Base-by-base conservation (phyloP, 2,113 vertebrate genomes). In the Trematomus loennbergii region DNA sequence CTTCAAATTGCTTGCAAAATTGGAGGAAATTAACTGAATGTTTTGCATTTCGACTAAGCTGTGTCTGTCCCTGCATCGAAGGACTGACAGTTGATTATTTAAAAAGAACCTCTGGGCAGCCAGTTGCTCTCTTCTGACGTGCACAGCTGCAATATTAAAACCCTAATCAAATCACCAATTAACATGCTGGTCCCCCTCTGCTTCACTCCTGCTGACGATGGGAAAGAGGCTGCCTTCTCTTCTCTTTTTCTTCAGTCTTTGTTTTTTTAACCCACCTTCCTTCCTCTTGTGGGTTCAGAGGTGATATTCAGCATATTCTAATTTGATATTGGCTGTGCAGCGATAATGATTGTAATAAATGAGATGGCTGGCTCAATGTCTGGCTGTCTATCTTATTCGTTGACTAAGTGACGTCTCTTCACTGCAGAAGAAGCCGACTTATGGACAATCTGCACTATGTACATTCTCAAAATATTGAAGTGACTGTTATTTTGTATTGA, bases 141-240 rank as follows among this genome's bases (percentile, higher is more conserved):
- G 80, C 87, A 87, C 93, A 94, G 91, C 90, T 94, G 92, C 92
- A 91, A 92, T 92, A 91, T 90, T 88, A 90, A 93, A 90, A 82
- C 83, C n/a, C 86, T 88, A 95, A 95, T 93, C 88, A 94, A 93
- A 92, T 94, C 89, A 84, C 82, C 90, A 92, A 94, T 95, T 94
- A 94, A 84, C 89, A 92, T 89, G 87, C 89, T 45, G 75, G 66
- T 91, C 87, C 81, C 82, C 86, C 80, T 82, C 84, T 89, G 89
- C 86, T 80, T 82, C 78, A 68, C 83, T 87, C 77, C 72, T 90
- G 89, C 91, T 91, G 91, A 94, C 79, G 68, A 82, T 75, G 64
- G 78, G 57, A 87, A 91, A 88, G 78, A 43, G 13, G n/a, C 75
- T 83, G 59, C 66, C 70, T 84, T 81, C 85, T 79, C 36, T 70